These are phyloP conservation scores for Drosophila yakuba DNA, from an alignment of 1,140 invertebrate species.

Conservation along the genomic window DNA sequence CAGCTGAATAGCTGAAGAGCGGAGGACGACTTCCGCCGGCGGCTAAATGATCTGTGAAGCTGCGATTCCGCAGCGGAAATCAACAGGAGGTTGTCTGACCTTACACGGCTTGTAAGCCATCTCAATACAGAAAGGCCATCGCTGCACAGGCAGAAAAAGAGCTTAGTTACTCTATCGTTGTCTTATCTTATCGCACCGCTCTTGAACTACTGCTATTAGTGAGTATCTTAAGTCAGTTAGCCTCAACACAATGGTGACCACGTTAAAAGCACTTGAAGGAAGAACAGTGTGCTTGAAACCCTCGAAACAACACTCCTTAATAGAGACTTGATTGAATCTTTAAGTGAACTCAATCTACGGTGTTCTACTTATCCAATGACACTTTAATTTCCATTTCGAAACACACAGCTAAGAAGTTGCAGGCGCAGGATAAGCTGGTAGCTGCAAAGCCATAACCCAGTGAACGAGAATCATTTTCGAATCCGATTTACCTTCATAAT, in stretches of 20 bases:
- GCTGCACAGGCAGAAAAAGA: slow-evolving; percentile 17
- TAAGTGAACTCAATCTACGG: background rate
- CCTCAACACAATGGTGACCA: background rate
- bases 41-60: slow-evolving; percentile 54
- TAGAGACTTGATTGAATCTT: background rate
- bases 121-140: slow-evolving; percentile 4
- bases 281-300: slow-evolving; percentile 1
- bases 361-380: background rate
- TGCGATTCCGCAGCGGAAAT: slow-evolving; percentile 21
- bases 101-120: slow-evolving; percentile 7
- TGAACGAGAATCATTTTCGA: slow-evolving; percentile 6
- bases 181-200: slow-evolving; percentile 4
- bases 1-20: slow-evolving; percentile 16
- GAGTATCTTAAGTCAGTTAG: background rate
- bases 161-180: background rate
- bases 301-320: background rate
- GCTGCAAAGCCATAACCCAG: slow-evolving; percentile 5
- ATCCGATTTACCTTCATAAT: slow-evolving; percentile 13
- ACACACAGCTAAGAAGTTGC: background rate
- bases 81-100: slow-evolving; percentile 47
- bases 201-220: slow-evolving; percentile 15
- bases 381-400: background rate
- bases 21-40: slow-evolving; percentile 50
- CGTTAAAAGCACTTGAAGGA: background rate
- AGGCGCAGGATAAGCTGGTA: background rate